Base-by-base conservation (phyloP, 2,797 vertebrate genomes). In the Iguana delicatissima region DNA sequence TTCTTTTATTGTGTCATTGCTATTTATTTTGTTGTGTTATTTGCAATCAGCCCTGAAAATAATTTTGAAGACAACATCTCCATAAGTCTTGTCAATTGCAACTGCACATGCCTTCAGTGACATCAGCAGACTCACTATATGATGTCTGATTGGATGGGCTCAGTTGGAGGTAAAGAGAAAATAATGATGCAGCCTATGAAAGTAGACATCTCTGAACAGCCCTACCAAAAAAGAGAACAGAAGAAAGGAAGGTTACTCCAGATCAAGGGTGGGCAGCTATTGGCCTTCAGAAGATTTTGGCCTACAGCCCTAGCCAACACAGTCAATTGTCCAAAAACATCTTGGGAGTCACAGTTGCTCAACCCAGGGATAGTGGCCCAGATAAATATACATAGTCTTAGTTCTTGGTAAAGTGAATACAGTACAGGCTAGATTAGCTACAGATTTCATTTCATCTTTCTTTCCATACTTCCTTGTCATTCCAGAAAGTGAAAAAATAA, bases 361-460 rank as follows among this genome's bases (percentile, higher is more conserved):
- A 42, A 6, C 18, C 35, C 38, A 42, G 50, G 55, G 10, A 95
- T 93, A 84, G 79, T n/a, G 94, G 42, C 95, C 89, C 59, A 92
- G 90, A 87, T 89, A 89, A 94, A 90, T 91, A 93, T 87, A 77
- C 80, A 84, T 91, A 92, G 89, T 93, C 97, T 93, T 93, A 93
- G 93, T 95, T 97, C 93, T 95, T 91, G 94, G 95, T 95, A 95
- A 95, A 97, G 96, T 95, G 1, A 92, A 93, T 94, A 88, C 93
- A 55, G 80, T 87, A 92, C 69, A 55, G 93, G 89, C 59, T 89
- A 94, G 95, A 96, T 97, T 94, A 96, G 91, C 90, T 91, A 95
- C 96, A 93, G 83, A 62, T 95, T 97, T 97, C 96, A 94, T 96
- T 97, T 97, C 96, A 94, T 97, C 95, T 97, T 96, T 96, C 93